A percentile compares a stretch with the other conserved stretches of the same genome.
Conservation (phyloP, 2,113 vertebrate genomes). For the Eupsittula cactorum region DNA sequence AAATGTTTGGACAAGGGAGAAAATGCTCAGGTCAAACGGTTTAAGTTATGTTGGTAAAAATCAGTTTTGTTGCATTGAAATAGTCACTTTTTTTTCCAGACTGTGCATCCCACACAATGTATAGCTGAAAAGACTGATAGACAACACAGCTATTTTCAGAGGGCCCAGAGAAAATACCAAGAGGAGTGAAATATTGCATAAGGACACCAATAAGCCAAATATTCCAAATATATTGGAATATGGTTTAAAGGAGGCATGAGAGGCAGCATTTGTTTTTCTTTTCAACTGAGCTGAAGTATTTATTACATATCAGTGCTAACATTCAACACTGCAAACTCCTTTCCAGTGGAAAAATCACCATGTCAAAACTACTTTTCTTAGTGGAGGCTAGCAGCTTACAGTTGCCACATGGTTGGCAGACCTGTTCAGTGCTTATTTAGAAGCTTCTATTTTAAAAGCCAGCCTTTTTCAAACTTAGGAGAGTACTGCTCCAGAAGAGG, state of each 20-base stretch:
- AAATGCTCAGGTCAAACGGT: not conserved
- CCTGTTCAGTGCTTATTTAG: not conserved
- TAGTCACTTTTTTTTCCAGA: not conserved
- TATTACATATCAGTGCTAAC: not conserved
- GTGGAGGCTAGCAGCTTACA: not conserved
- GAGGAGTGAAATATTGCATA: not conserved
- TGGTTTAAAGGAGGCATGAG: not conserved
- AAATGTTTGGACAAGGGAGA: not conserved
- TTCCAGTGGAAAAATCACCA: not conserved
- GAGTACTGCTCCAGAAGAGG: not conserved
- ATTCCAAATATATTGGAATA: not conserved
- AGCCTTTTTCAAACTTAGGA: not conserved
- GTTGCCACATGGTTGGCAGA: not conserved
- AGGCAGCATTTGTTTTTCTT: not conserved
- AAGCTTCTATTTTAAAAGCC: not conserved
- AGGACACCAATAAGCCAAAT: not conserved
- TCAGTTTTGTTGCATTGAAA: not conserved
- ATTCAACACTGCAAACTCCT: not conserved
- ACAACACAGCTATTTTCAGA: not conserved
- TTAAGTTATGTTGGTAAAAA: not conserved
- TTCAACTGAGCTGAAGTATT: not conserved
- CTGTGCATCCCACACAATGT: not conserved
- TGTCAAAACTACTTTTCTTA: not conserved
- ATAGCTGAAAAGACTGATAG: not conserved
- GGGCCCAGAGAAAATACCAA: not conserved